These are phyloP conservation scores for Cetoscarus ocellatus DNA, from an alignment of 2,797 vertebrate species.

Conservation along the genomic window DNA sequence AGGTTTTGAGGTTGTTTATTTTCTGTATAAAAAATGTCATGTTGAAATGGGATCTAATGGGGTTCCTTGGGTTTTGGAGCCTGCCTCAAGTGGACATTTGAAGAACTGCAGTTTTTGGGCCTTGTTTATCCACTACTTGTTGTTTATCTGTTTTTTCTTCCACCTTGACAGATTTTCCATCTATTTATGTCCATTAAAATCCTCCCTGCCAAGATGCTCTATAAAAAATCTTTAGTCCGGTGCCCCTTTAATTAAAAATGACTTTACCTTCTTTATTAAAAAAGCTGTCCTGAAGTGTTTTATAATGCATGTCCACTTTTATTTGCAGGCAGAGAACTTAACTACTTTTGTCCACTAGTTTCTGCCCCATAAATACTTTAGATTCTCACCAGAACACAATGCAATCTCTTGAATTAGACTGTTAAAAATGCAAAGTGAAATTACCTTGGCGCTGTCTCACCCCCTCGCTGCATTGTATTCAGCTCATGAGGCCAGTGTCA, in stretches of 20 bases:
- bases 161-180: too few relatives aligned
- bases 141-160: too few relatives aligned
- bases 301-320: background rate
- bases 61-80: too few relatives aligned
- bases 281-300: background rate
- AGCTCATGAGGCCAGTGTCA: slow-evolving; percentile 15
- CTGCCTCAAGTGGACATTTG: too few relatives aligned
- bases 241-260: background rate
- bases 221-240: too few relatives aligned
- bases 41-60: too few relatives aligned
- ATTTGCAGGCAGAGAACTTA: background rate
- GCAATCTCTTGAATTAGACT: background rate
- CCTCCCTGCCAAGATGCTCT: too few relatives aligned
- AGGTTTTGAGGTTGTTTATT: too few relatives aligned
- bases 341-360: background rate
- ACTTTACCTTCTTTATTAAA: background rate
- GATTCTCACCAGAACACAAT: background rate
- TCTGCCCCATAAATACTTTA: background rate
- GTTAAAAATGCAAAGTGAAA: background rate
- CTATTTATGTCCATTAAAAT: too few relatives aligned
- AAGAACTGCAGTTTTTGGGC: too few relatives aligned
- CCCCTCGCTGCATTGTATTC: slow-evolving; percentile 12
- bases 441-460: background rate
- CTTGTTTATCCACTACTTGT: too few relatives aligned
- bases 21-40: too few relatives aligned